Evolutionary conservation across 2,888 invertebrate species (phyloP).

Genomic region (Laothoe populi): DNA sequence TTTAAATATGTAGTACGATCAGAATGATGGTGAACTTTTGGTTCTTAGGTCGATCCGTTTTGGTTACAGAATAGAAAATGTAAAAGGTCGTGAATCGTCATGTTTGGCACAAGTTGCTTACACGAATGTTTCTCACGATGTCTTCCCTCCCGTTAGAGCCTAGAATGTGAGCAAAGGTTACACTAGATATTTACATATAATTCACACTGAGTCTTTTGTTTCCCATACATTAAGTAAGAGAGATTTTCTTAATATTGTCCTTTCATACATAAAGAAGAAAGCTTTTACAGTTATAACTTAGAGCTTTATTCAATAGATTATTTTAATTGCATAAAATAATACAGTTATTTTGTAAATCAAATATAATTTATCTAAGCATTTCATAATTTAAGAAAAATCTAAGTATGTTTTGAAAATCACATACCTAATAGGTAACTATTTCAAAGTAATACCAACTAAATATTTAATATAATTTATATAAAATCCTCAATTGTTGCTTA

Average conservation of each 20-base stretch:
- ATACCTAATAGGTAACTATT: too few species aligned
- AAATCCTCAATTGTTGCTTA: neutral
- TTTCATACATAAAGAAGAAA: neutral
- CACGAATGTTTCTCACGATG: slow-evolving; percentile 23
- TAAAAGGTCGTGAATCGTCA: slow-evolving; percentile 20
- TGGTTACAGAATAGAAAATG: slow-evolving; percentile 2
- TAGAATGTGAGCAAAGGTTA: slow-evolving; percentile 24
- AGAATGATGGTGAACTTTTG: neutral
- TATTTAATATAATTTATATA: too few species aligned
- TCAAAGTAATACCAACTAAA: too few species aligned
- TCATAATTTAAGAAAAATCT: too few species aligned
- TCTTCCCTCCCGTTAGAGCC: slow-evolving; percentile 20
- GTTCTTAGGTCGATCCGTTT: neutral
- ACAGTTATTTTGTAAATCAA: too few species aligned
- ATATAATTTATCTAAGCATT: too few species aligned
- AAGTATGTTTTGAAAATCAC: too few species aligned
- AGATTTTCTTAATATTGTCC: neutral
- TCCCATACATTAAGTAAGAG: slow-evolving; percentile 1
- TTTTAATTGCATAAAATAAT: too few species aligned
- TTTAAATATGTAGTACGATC: neutral
- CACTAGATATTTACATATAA: slow-evolving; percentile 15
- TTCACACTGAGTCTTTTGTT: slow-evolving; percentile 19
- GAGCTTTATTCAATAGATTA: too few species aligned
- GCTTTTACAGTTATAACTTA: neutral
- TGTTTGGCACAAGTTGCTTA: slow-evolving; percentile 20